Base-by-base conservation (phyloP, 2,888 invertebrate genomes). In the Apotomis betuletana region DNA sequence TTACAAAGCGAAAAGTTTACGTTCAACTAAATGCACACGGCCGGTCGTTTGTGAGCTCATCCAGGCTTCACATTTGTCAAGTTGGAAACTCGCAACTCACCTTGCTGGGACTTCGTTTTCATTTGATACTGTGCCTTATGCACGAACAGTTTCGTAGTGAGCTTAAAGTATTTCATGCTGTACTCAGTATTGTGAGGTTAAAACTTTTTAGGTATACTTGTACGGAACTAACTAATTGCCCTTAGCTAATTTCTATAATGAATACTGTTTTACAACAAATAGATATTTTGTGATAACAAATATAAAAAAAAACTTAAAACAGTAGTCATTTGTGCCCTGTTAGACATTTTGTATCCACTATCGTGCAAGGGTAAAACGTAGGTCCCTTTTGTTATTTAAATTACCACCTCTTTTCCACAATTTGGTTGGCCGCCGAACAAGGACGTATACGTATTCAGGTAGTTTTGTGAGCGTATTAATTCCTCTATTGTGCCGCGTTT, bases 21-120 rank as follows among this genome's bases (percentile, higher is more conserved):
- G 77, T 85, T 85, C 83, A 88, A 87, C 89, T 90, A 87, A 89
- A 90, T 90, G 88, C 87, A 89, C 84, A 85, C 83, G 85, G 84
- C 82, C 77, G 83, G 80, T 79, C 84, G 84, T 84, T 86, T 86
- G 87, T 83, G 82, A 79, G 84, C 81, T 83, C 84, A 84, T 84
- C 77, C 77, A 75, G 77, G 79, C 85, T 86, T 87, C 85, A 85
- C 85, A 84, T 86, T 87, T 86, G 86, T 87, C 82, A 86, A 85
- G 86, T 85, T 81, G 81, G 78, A 81, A 86, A 85, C 82, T 85
- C 85, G 74, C 79, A 75, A 81, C 81, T 83, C 82, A 77, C 75
- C 85, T 81, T 83, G 81, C 57, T 67, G 67, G 67, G 71, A 71
- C 67, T 72, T 67, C 57, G 62, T 57, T 67, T 67, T 67, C 61